Evolutionary conservation across 2,888 invertebrate species (phyloP).

Genomic region (Lasiommata megera): DNA sequence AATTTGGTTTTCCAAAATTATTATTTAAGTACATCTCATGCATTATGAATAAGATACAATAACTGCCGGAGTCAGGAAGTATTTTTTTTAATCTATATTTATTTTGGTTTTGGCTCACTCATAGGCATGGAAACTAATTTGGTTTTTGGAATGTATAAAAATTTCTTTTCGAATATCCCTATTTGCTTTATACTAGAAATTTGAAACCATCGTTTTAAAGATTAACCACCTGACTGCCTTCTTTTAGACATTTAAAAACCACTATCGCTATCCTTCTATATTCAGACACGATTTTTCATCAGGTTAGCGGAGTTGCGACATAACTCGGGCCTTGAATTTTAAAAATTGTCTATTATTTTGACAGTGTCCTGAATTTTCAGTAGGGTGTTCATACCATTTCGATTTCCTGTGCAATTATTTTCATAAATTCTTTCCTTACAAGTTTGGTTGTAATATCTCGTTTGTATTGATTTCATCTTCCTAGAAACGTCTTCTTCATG

Average conservation of each 20-base stretch:
- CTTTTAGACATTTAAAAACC: conserved; percentile 18
- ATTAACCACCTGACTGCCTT: conserved; percentile 26
- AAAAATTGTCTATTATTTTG: conserved; percentile 41
- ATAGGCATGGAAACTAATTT: not conserved
- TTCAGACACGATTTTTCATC: conserved; percentile 36
- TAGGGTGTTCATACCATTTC: conserved; percentile 34
- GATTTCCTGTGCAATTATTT: conserved; percentile 32
- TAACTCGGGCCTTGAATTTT: conserved; percentile 65
- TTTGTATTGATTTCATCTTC: conserved; percentile 42
- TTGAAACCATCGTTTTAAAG: conserved; percentile 7
- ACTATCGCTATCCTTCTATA: conserved; percentile 9
- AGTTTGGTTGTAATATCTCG: conserved; percentile 26
- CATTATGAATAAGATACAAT: conserved; percentile 1
- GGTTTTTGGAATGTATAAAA: not conserved
- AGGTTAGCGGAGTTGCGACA: conserved; percentile 64
- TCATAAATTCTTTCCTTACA: conserved; percentile 29
- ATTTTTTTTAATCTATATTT: too few relatives aligned
- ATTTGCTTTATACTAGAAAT: not conserved
- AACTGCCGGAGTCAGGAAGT: conserved; percentile 18
- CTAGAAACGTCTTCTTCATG: conserved; percentile 73
- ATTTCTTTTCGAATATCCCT: not conserved
- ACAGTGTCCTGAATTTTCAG: conserved; percentile 28
- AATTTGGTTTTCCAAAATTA: not conserved
- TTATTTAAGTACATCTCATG: not conserved
- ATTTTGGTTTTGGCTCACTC: too few relatives aligned